These are phyloP conservation scores for Papilio elwesi DNA, from an alignment of 2,888 invertebrate species.

Conservation along the genomic window DNA sequence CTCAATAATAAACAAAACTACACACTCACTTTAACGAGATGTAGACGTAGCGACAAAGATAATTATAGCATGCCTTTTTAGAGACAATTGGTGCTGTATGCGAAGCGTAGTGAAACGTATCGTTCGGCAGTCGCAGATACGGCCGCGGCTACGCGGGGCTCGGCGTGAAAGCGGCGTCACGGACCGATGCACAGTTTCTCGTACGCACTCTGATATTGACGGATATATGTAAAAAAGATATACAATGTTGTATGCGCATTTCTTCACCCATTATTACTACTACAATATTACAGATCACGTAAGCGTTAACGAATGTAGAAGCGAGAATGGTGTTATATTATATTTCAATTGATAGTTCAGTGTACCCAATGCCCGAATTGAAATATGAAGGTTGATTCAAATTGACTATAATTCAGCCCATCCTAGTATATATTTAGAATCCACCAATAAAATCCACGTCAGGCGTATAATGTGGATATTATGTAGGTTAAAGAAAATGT, in stretches of 20 bases:
- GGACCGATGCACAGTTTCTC: conserved; percentile 76
- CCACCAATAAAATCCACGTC: too few relatives aligned
- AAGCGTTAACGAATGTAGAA: too few relatives aligned
- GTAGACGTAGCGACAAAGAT: neutral
- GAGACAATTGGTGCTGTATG: conserved; percentile 41
- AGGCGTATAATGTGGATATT: too few relatives aligned
- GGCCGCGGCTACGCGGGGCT: conserved; percentile 47
- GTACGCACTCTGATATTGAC: conserved; percentile 46
- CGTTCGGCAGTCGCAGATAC: conserved; percentile 58
- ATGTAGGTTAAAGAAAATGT: too few relatives aligned
- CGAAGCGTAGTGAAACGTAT: conserved; percentile 64
- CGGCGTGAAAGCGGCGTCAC: conserved; percentile 76
- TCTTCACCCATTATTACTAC: neutral
- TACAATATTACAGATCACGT: neutral
- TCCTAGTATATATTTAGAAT: too few relatives aligned
- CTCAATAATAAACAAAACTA: neutral
- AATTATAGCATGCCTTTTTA: conserved; percentile 29
- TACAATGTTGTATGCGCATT: neutral
- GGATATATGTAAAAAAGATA: conserved; percentile 37
- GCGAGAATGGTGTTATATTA: too few relatives aligned
- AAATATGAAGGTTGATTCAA: too few relatives aligned
- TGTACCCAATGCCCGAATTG: too few relatives aligned
- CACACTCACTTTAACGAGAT: neutral
- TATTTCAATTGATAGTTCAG: too few relatives aligned
- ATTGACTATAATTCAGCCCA: too few relatives aligned